phyloP scores from a whole-genome alignment of 2,113 vertebrate species.

The Clarias gariepinus region DNA sequence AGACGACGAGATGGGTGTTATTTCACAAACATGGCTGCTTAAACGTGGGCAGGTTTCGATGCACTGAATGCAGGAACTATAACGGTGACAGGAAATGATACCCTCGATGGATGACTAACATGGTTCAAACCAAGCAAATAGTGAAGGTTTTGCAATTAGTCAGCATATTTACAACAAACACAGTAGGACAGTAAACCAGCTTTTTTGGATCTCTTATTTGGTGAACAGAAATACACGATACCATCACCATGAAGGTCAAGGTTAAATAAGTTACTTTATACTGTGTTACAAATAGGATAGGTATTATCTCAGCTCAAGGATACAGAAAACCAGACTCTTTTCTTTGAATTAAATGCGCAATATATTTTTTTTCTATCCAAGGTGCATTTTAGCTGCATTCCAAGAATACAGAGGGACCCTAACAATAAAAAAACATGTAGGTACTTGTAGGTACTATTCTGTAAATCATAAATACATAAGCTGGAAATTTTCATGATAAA shows the following conservation, averaged over 20 bases:
- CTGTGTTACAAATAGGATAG: not conserved
- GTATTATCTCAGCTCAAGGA: not conserved
- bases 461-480: not conserved
- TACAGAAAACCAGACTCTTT: not conserved
- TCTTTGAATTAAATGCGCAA: not conserved
- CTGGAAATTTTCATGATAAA: not conserved
- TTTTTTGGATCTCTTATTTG: not conserved
- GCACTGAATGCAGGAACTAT: conserved; percentile 42
- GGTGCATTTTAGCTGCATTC: not conserved
- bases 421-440: not conserved
- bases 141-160: not conserved
- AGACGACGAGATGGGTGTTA: conserved; percentile 39
- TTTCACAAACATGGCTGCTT: conserved; percentile 40
- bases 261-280: not conserved
- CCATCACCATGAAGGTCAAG: not conserved
- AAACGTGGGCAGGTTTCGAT: conserved; percentile 30
- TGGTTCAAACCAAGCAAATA: not conserved
- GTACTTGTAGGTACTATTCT: not conserved
- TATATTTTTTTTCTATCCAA: not conserved
- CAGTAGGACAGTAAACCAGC: not conserved
- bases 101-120: not conserved
- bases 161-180: not conserved
- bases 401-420: not conserved
- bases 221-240: not conserved
- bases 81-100: conserved; percentile 30